phyloP scores from a whole-genome alignment of 2,888 invertebrate species.

The Tuberolachnus salignus region DNA sequence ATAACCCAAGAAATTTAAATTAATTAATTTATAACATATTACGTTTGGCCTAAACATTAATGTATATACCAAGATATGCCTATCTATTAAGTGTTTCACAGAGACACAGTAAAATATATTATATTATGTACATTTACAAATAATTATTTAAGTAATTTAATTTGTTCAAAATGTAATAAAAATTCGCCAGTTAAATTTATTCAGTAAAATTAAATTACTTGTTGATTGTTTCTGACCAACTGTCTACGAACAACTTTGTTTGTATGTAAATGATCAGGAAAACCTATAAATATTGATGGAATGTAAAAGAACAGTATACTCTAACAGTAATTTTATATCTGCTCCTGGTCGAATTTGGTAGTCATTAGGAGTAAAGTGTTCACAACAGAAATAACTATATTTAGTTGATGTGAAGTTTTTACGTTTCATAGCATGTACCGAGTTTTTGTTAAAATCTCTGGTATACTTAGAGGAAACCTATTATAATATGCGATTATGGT shows the following conservation, averaged over 20 bases:
- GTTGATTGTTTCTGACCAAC: too few species aligned
- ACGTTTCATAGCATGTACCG: not conserved
- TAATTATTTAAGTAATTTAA: not conserved
- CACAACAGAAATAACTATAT: too few species aligned
- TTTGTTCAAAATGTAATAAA: not conserved
- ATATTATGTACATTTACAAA: not conserved
- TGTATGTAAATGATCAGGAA: too few species aligned
- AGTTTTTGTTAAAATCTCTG: not conserved
- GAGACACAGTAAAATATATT: not conserved
- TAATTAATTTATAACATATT: not conserved
- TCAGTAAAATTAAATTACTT: too few species aligned
- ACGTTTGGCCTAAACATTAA: not conserved
- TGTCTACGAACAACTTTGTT: too few species aligned
- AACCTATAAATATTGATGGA: too few species aligned
- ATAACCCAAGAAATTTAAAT: not conserved
- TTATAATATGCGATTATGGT: not conserved
- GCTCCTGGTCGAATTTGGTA: too few species aligned
- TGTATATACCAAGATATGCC: not conserved
- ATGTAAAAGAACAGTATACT: too few species aligned
- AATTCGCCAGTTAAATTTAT: not conserved
- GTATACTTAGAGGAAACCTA: slow-evolving; percentile 1
- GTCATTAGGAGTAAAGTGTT: too few species aligned
- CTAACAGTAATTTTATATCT: too few species aligned
- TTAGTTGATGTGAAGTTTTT: not conserved
- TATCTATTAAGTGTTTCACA: not conserved